Base-by-base conservation (phyloP, 1,140 invertebrate genomes). In the Brachionus rubens region DNA sequence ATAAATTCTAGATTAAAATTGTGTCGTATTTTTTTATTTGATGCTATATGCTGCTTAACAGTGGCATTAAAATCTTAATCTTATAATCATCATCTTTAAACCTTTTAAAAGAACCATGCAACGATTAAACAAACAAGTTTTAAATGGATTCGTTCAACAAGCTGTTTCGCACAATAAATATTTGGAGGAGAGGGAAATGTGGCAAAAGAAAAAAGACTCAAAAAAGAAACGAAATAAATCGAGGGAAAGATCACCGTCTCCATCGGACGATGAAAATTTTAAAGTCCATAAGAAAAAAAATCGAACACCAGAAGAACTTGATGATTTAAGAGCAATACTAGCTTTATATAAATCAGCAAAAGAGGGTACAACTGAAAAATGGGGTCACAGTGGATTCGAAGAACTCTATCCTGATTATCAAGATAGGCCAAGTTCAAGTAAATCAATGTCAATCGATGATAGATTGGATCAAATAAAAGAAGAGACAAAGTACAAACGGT, bases 91-190 rank as follows among this genome's bases (percentile, higher is more conserved):
- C n/a, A n/a, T n/a, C n/a, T n/a, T n/a, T n/a, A n/a, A n/a, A n/a
- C n/a, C n/a, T n/a, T n/a, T n/a, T n/a, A n/a, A n/a, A n/a, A n/a
- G n/a, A n/a, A n/a, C n/a, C n/a, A 72, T 72, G 68, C 30, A 54
- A 33, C 19, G 68, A 24, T 46, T 72, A 12, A 50, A 54, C 14
- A 72, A 72, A n/a, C 30, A 72, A 36, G 68, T 72, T 30, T 41
- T 72, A 50, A 72, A 72, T 72, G 68, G 68, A 12, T 72, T 72
- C 12, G 14, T 72, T 26, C 46, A 72, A 41, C 68, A 72, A 52
- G 68, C 68, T 24, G 43, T 72, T 14, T 72, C 68, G 24, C 50
- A 72, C 16, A 72, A 72, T 54, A 72, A 72, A 40, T 72, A 72
- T 46, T 46, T 72, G 1, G 68, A 72, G 6, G 68, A 72, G 50